Percentiles rank a stretch among this genome's conserved stretches.
These are phyloP conservation scores for Protophormia terraenovae DNA, from an alignment of 2,888 invertebrate genomes.

Conservation along the genomic window DNA sequence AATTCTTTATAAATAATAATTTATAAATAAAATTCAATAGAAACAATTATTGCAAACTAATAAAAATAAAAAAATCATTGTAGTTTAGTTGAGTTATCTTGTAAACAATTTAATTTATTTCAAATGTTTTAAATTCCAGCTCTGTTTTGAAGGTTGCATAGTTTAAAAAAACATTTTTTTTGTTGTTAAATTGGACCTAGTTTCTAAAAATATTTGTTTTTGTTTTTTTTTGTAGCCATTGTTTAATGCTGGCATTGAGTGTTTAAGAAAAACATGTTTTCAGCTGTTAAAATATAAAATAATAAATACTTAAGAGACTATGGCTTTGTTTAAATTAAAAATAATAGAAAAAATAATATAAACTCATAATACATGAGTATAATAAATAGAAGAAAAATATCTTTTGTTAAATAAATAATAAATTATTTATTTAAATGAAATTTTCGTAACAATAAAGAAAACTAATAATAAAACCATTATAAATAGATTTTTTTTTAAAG, in stretches of 20 bases:
- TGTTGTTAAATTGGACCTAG: slow-evolving; percentile 3
- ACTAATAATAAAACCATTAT: slow-evolving; percentile 1
- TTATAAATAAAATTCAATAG: neutral
- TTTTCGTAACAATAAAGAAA: neutral
- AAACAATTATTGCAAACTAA: too few relatives aligned
- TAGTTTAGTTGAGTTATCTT: too few relatives aligned
- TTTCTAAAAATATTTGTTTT: neutral
- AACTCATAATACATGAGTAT: neutral
- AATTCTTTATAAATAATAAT: too few relatives aligned
- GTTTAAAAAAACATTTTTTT: neutral
- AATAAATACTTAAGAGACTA: slow-evolving; percentile 15
- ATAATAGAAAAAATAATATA: neutral
- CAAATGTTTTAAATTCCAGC: neutral
- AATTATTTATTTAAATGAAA: neutral
- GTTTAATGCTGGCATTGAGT: slow-evolving; percentile 31
- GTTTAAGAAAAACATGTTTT: slow-evolving; percentile 32
- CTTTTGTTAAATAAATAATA: neutral
- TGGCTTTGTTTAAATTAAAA: slow-evolving; percentile 12
- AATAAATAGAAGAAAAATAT: neutral
- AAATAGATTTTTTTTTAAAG: neutral
- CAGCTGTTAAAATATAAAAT: slow-evolving; percentile 8
- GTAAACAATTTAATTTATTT: neutral
- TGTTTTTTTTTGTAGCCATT: neutral
- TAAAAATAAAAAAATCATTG: too few relatives aligned
- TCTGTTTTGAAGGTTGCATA: neutral